Percentiles rank a stretch among this genome's conserved stretches.
phyloP scores from a whole-genome alignment of 2,113 vertebrate species.

The Regulus satrapa region DNA sequence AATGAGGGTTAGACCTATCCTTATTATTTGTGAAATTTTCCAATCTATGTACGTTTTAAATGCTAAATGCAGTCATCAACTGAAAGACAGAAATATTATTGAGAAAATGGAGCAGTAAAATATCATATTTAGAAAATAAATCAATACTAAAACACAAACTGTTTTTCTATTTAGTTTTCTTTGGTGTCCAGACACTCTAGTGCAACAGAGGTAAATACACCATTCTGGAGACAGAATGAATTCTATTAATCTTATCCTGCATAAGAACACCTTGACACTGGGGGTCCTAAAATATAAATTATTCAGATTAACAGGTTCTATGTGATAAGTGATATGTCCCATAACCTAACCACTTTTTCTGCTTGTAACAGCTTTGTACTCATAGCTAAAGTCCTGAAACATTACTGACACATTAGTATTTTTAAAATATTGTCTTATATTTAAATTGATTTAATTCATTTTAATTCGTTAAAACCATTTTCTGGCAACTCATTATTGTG shows the following conservation, averaged over 20 bases:
- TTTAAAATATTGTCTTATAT: neutral
- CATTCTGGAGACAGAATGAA: neutral
- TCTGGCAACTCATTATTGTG: neutral
- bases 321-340: neutral
- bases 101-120: neutral
- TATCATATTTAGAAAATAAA: neutral
- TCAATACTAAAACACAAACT: neutral
- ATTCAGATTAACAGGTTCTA: neutral
- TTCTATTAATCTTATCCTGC: neutral
- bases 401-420: neutral
- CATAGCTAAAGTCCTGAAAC: neutral
- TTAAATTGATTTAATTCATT: neutral
- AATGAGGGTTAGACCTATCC: neutral
- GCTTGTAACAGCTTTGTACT: neutral
- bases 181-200: neutral
- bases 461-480: neutral
- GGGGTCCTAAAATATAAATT: neutral
- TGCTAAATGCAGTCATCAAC: neutral
- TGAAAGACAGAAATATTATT: neutral
- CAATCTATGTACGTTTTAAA: neutral
- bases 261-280: neutral
- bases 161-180: neutral
- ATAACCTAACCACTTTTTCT: neutral
- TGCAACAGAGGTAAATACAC: neutral
- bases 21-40: neutral